These are phyloP conservation scores for Lasiurus borealis DNA, from an alignment of 2,113 vertebrate species.

Conservation along the genomic window DNA sequence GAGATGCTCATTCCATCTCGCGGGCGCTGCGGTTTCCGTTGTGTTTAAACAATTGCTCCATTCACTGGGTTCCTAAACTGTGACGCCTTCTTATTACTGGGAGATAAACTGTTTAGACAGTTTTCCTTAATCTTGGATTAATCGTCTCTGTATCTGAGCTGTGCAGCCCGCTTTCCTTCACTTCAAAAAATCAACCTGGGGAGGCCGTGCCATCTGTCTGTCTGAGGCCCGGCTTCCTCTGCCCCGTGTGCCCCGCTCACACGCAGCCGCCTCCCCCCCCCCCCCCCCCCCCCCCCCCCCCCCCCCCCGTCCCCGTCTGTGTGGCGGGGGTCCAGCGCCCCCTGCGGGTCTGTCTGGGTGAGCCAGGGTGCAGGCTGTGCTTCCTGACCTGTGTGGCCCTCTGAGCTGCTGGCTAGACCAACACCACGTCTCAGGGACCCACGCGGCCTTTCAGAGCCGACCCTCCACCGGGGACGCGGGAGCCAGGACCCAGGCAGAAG, in stretches of 20 bases:
- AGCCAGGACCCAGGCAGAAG: not conserved
- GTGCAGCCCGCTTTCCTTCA: conserved; percentile 84
- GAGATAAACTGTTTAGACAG: conserved; percentile 91
- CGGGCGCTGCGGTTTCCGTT: conserved; percentile 86
- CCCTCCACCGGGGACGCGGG: rapidly evolving
- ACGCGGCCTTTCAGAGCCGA: rapidly evolving
- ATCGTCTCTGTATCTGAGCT: conserved; percentile 86
- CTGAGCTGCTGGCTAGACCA: not conserved
- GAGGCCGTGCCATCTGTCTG: conserved; percentile 72
- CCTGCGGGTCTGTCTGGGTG: not conserved
- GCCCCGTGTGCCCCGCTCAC: rapidly evolving
- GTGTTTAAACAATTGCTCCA: conserved; percentile 91
- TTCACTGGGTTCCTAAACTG: conserved; percentile 90
- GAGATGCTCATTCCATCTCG: conserved; percentile 89
- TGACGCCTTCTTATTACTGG: conserved; percentile 90
- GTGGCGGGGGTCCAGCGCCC: rapidly evolving
- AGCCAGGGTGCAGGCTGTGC: not conserved
- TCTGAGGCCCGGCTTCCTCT: not conserved
- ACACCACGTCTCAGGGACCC: rapidly evolving
- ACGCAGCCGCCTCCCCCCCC: rapidly evolving
- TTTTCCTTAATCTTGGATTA: conserved; percentile 91
- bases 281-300: rapidly evolving
- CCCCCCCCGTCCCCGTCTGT: no score
- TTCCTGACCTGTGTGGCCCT: not conserved
- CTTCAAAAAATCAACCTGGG: conserved; percentile 72